Conservation (phyloP, 2,113 vertebrate genomes). For the Corydoras sp. region DNA sequence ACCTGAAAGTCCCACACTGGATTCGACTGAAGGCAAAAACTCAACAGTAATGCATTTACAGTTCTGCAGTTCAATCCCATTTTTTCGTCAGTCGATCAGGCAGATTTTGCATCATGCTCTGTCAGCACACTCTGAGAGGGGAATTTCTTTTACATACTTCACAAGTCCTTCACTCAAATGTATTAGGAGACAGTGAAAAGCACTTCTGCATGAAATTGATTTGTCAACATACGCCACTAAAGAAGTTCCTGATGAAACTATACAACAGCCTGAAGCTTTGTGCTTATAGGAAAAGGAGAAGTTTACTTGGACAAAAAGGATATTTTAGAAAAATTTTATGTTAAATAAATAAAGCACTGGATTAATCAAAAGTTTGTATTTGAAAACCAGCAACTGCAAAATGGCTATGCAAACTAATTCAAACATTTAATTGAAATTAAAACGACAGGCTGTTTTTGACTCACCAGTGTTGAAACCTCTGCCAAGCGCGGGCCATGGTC, state of each 20-base stretch:
- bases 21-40: constrained; percentile 3
- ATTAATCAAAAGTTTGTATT: no score
- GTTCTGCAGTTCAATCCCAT: constrained; percentile 21
- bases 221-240: neutral
- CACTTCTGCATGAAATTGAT: neutral
- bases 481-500: constrained; percentile 92
- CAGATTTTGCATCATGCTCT: constrained; percentile 17
- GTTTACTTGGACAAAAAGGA: no score
- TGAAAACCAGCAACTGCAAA: no score
- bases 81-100: constrained; percentile 17
- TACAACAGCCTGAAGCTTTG: neutral
- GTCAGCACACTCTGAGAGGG: neutral
- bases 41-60: neutral
- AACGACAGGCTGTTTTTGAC: neutral
- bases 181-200: neutral
- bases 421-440: no score
- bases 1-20: neutral
- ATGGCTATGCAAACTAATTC: no score
- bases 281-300: neutral
- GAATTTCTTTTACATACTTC: constrained; percentile 15
- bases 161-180: neutral
- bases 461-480: constrained; percentile 95
- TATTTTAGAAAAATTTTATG: no score
- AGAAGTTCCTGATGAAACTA: neutral
- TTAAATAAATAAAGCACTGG: no score